These are phyloP conservation scores for Atta cephalotes DNA, from an alignment of 1,140 invertebrate species.

Conservation along the genomic window DNA sequence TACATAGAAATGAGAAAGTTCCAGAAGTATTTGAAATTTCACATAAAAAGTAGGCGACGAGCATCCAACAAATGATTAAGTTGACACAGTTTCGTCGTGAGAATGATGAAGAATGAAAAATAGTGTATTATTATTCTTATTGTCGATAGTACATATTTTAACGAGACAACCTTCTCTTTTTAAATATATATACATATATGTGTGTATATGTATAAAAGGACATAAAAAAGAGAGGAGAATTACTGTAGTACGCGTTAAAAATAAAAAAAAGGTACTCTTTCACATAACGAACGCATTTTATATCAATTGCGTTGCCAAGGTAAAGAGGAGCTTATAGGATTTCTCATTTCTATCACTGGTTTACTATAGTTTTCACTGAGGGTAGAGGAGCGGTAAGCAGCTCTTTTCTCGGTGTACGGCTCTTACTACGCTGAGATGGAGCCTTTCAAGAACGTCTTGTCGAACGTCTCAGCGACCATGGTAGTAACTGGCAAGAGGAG, in stretches of 20 bases:
- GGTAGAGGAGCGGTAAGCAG: conserved; percentile 60
- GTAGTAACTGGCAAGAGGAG: conserved; percentile 33
- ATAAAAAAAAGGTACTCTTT: conserved; percentile 10
- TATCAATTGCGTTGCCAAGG: conserved; percentile 62
- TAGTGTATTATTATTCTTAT: not conserved
- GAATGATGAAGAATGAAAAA: not conserved
- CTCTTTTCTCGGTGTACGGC: conserved; percentile 57
- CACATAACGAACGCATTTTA: conserved; percentile 56
- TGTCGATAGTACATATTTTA: not conserved
- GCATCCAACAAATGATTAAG: not conserved
- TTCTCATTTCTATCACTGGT: conserved; percentile 68
- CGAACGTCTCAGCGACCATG: conserved; percentile 61
- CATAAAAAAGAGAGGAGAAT: no score
- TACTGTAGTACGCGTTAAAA: conserved; percentile 6
- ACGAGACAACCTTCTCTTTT: not conserved
- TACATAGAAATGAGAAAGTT: not conserved
- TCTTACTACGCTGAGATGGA: conserved; percentile 61
- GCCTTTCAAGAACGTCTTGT: conserved; percentile 67
- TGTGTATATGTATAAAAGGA: not conserved
- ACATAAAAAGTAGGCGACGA: not conserved
- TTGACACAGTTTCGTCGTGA: not conserved
- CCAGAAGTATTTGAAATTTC: not conserved
- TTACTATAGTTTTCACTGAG: conserved; percentile 61
- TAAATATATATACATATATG: not conserved
- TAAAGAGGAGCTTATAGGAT: conserved; percentile 72